Conservation (phyloP, 2,113 vertebrate species). For the Alces alces region DNA sequence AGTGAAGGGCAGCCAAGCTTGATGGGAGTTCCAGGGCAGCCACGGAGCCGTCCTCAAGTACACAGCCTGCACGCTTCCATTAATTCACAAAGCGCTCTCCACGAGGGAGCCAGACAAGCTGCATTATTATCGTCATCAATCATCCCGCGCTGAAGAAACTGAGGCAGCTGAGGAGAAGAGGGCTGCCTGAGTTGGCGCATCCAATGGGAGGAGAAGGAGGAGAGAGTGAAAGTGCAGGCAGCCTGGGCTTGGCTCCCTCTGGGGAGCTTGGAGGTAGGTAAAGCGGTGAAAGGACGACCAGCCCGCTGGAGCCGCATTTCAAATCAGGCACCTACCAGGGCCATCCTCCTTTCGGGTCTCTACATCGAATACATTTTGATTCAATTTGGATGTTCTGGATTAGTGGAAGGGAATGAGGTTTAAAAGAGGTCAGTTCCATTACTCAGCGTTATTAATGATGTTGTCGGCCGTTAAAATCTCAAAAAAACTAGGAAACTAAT, state of each 20-base stretch:
- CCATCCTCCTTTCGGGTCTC: conserved; percentile 45
- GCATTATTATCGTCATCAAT: conserved; percentile 63
- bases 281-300: not conserved
- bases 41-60: not conserved
- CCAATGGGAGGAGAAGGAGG: not conserved
- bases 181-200: not conserved
- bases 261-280: not conserved
- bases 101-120: conserved; percentile 24
- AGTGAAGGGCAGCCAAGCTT: not conserved
- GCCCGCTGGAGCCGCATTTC: not conserved
- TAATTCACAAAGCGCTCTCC: conserved; percentile 11
- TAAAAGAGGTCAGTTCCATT: conserved; percentile 76
- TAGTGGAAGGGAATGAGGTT: conserved; percentile 74
- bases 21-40: not conserved
- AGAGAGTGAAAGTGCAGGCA: accelerated
- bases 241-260: not conserved
- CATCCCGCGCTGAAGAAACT: conserved; percentile 50
- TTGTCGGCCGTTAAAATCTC: conserved; percentile 78
- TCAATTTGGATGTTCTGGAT: conserved; percentile 75
- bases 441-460: conserved; percentile 85
- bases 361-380: conserved; percentile 71
- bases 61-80: not conserved
- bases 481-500: conserved; percentile 84
- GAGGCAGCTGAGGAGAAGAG: conserved; percentile 49
- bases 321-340: not conserved